Evolutionary conservation across 2,113 vertebrate species (phyloP).

Genomic region (Caranx melampygus): DNA sequence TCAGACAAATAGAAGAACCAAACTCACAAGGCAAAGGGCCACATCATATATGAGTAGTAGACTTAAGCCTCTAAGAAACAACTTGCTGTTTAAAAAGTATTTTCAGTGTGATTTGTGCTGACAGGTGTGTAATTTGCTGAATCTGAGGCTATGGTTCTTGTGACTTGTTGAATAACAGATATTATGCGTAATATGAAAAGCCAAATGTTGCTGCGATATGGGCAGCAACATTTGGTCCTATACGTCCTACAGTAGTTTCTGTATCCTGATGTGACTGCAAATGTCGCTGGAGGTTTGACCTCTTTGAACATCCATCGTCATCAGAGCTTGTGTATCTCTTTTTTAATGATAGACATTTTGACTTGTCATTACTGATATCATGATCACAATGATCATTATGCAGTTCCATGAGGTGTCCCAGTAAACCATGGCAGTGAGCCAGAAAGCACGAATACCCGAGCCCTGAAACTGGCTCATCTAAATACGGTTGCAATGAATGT

Average conservation of each 20-base stretch:
- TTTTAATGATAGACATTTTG: not conserved
- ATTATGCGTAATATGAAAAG: no score
- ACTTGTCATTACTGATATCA: not conserved
- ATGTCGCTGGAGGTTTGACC: no score
- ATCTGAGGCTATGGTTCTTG: not conserved
- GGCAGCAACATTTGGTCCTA: not conserved
- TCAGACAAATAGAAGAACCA: not conserved
- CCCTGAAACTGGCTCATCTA: slow-evolving; percentile 3
- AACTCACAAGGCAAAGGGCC: not conserved
- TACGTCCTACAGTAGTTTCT: not conserved
- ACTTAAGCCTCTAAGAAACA: not conserved
- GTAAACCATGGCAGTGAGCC: not conserved
- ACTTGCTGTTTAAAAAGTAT: not conserved
- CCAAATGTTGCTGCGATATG: not conserved
- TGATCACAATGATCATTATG: no score
- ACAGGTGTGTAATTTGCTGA: not conserved
- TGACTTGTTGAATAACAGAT: not conserved
- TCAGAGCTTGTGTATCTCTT: not conserved
- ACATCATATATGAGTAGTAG: not conserved
- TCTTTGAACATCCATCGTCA: not conserved
- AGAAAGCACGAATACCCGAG: not conserved
- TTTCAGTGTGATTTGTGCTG: no score
- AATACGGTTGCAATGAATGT: not conserved
- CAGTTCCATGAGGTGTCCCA: not conserved
- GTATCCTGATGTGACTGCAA: not conserved